These are phyloP conservation scores for Glaucomys volans DNA, from an alignment of 2,113 vertebrate genomes.

Conservation along the genomic window DNA sequence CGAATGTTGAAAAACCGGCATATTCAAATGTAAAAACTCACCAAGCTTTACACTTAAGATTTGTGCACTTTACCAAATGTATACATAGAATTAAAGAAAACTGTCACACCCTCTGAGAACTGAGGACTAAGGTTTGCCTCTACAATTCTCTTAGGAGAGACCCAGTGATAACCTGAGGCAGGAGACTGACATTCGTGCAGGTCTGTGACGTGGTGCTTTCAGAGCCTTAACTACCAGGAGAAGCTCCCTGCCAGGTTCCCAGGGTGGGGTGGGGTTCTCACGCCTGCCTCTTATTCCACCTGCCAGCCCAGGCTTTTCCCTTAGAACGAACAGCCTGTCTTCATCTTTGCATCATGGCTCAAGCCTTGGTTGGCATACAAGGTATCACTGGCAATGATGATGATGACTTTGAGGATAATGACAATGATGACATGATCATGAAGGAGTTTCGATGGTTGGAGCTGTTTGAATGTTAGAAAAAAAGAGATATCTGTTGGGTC, in stretches of 20 bases:
- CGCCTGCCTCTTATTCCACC: not conserved
- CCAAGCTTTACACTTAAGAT: not conserved
- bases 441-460: conserved; percentile 4
- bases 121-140: no score
- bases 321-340: not conserved
- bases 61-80: not conserved
- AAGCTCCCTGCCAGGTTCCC: not conserved
- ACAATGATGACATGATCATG: not conserved
- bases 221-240: not conserved
- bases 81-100: not conserved
- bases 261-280: not conserved
- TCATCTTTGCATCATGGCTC: not conserved
- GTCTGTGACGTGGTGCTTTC: not conserved
- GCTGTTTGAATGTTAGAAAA: conserved; percentile 51
- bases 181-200: no score
- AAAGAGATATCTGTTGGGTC: conserved; percentile 40
- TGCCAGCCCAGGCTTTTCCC: not conserved
- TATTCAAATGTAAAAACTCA: not conserved
- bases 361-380: conserved; percentile 17
- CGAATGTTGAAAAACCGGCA: not conserved
- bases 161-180: not conserved
- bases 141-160: no score
- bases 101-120: not conserved
- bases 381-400: not conserved
- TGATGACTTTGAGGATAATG: not conserved